These are phyloP conservation scores for Acrocyrtus sp. DNA, from an alignment of 2,888 invertebrate species.

Conservation along the genomic window DNA sequence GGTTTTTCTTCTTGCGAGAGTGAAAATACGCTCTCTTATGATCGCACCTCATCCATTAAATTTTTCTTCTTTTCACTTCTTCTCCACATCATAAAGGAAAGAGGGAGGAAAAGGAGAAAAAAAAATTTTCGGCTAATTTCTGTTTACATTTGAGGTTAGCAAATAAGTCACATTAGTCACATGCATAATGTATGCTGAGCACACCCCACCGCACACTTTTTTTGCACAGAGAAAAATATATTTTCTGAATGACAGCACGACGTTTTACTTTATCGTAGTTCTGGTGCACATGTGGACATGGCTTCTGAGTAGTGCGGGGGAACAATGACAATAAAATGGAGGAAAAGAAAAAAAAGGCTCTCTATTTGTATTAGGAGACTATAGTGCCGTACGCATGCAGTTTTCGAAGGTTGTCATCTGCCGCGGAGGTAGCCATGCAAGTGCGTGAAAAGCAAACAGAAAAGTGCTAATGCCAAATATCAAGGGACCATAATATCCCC, in stretches of 20 bases:
- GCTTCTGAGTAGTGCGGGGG: no score
- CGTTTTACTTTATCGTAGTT: not conserved
- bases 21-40: no score
- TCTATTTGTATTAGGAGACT: no score
- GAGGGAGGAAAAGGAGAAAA: not conserved
- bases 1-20: not conserved
- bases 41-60: no score
- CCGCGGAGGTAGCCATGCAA: constrained; percentile 6
- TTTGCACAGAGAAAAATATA: not conserved
- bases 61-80: not conserved
- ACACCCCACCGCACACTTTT: not conserved
- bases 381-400: no score
- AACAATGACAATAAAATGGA: constrained; percentile 41
- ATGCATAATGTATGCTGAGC: constrained; percentile 34
- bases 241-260: not conserved
- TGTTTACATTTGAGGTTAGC: constrained; percentile 46
- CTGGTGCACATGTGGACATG: no score
- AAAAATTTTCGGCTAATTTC: constrained; percentile 35
- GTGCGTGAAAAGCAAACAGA: constrained; percentile 50
- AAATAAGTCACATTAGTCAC: not conserved
- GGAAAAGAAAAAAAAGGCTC: not conserved
- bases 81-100: not conserved
- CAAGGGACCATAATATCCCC: constrained; percentile 48
- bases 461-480: constrained; percentile 38
- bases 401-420: not conserved